A percentile compares a stretch with the other conserved stretches of the same genome.
Evolutionary conservation across 2,888 invertebrate genomes (phyloP).

Genomic region (Candidula unifasciata): DNA sequence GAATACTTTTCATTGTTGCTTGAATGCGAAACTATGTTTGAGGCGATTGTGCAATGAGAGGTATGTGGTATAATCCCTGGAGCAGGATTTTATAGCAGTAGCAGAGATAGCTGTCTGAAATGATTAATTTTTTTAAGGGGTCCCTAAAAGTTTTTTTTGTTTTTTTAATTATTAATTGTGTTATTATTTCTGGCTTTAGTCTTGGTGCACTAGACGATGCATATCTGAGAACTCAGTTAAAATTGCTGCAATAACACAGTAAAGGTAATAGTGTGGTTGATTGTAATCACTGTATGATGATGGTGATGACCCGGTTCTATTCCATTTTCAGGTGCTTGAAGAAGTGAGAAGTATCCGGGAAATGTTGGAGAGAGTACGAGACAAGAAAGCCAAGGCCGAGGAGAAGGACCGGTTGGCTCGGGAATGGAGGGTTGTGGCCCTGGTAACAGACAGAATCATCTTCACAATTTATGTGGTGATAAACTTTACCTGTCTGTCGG

Average conservation of each 20-base stretch:
- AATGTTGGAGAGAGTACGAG: conserved; percentile 64
- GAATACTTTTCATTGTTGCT: no score
- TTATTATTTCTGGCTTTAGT: no score
- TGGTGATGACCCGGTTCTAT: neutral
- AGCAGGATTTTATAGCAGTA: no score
- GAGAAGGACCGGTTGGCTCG: conserved; percentile 18
- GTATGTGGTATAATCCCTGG: no score
- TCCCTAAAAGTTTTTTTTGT: no score
- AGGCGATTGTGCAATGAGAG: no score
- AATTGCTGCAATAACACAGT: neutral
- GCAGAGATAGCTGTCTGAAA: no score
- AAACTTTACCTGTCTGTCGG: conserved; percentile 68
- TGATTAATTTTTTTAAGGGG: no score
- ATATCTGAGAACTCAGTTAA: neutral
- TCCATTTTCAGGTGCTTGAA: conserved; percentile 57
- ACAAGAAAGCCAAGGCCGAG: conserved; percentile 30
- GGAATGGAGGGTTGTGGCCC: conserved; percentile 63
- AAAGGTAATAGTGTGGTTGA: neutral
- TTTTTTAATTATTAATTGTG: no score
- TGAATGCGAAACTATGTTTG: no score
- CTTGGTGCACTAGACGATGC: no score
- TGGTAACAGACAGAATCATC: conserved; percentile 73
- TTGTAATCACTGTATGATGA: neutral
- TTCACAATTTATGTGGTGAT: conserved; percentile 71
- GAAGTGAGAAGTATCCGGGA: conserved; percentile 70